Conservation (phyloP, 2,797 vertebrate genomes). For the Heliangelus exortis region DNA sequence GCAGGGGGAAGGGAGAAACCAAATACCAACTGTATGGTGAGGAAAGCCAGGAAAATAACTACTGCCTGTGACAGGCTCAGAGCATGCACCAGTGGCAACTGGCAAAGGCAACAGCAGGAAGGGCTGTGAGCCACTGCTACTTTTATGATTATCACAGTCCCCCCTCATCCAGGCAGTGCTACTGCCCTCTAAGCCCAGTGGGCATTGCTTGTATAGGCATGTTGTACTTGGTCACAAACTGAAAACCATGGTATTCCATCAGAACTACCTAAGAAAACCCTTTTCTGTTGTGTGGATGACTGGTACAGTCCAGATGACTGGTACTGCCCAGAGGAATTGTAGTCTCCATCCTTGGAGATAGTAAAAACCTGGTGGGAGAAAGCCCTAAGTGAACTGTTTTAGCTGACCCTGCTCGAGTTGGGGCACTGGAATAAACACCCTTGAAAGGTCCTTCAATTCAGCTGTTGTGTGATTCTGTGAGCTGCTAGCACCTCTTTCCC, state of each 20-base stretch:
- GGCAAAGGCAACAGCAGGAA: background rate
- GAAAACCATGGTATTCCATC: background rate
- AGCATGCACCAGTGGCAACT: background rate
- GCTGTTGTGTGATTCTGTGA: background rate
- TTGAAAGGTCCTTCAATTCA: background rate
- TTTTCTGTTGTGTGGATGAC: background rate
- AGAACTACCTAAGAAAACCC: background rate
- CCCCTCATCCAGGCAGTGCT: background rate
- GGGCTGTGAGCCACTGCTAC: background rate
- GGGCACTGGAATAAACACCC: background rate
- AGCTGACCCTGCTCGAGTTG: background rate
- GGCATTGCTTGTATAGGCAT: background rate
- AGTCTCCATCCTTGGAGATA: background rate
- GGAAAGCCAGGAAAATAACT: background rate
- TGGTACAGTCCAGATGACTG: background rate
- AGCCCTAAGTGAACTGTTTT: background rate
- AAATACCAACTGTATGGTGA: background rate
- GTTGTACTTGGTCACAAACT: background rate
- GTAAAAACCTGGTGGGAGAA: background rate
- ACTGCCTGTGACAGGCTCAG: rapidly evolving
- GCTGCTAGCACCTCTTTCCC: background rate
- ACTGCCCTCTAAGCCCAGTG: too few relatives aligned
- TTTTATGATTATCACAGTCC: background rate
- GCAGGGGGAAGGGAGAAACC: background rate
- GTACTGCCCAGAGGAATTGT: background rate